Evolutionary conservation across 2,888 invertebrate species (phyloP).

Genomic region (Cosmopolites sordidus): DNA sequence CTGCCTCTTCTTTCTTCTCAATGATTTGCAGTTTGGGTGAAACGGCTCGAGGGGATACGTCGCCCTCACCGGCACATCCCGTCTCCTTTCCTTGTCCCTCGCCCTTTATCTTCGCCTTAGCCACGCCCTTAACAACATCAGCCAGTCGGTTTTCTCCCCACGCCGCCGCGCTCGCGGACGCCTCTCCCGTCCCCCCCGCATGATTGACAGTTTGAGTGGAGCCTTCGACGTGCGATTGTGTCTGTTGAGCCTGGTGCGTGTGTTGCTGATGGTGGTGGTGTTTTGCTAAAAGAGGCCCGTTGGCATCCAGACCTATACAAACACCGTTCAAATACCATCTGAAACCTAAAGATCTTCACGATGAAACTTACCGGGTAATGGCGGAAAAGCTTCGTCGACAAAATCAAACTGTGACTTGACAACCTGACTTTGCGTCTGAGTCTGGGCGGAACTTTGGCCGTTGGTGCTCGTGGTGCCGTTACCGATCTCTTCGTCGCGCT

Average conservation of each 20-base stretch:
- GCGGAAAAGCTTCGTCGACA: conserved; percentile 75
- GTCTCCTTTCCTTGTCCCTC: conserved; percentile 11
- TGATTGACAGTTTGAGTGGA: conserved; percentile 17
- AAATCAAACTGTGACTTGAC: conserved; percentile 68
- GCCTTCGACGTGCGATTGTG: conserved; percentile 17
- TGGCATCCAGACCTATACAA: conserved; percentile 13
- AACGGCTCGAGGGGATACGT: conserved; percentile 40
- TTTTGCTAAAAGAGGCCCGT: conserved; percentile 13
- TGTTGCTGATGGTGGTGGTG: conserved; percentile 15
- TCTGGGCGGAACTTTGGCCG: conserved; percentile 24
- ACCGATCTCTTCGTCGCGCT: conserved; percentile 32
- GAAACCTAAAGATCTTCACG: no score
- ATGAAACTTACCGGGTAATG: conserved; percentile 60
- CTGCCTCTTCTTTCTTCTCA: conserved; percentile 34
- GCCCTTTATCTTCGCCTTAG: conserved; percentile 52
- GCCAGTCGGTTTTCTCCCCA: conserved; percentile 65
- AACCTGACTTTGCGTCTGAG: conserved; percentile 31
- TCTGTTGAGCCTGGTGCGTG: conserved; percentile 11
- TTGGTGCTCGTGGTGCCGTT: conserved; percentile 33
- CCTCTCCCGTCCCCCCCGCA: neutral
- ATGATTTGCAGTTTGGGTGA: conserved; percentile 38
- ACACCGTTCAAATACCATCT: neutral
- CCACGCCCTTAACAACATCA: conserved; percentile 74
- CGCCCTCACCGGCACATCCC: conserved; percentile 37
- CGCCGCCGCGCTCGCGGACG: conserved; percentile 13